Evolutionary conservation across 2,113 vertebrate genomes (phyloP).

Genomic region (Equus quagga): DNA sequence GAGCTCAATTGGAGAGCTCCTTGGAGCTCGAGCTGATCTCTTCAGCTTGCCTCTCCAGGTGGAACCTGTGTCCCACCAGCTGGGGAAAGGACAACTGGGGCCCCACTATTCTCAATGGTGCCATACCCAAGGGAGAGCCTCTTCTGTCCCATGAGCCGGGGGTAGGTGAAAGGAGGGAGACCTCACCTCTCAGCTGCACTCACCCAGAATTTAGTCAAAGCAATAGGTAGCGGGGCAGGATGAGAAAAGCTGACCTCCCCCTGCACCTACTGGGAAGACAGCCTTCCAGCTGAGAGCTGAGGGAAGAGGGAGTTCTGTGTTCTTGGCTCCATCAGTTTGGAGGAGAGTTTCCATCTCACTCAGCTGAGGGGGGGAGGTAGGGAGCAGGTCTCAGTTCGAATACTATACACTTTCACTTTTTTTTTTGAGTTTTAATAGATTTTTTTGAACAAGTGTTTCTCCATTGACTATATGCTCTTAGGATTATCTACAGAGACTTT

Average conservation of each 20-base stretch:
- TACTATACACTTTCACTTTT: background rate
- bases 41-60: background rate
- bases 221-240: background rate
- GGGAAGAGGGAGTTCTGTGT: background rate
- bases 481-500: conserved; percentile 10
- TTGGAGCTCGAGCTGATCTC: background rate
- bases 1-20: background rate
- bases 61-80: background rate
- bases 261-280: background rate
- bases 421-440: conserved; percentile 10
- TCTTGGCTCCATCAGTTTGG: background rate
- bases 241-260: background rate
- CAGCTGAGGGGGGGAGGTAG: background rate
- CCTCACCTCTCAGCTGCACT: background rate
- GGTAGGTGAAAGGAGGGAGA: background rate
- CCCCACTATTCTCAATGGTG: background rate
- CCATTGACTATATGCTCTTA: background rate
- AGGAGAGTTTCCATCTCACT: background rate
- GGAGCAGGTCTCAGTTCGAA: background rate
- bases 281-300: background rate
- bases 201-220: conserved; percentile 15
- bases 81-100: background rate
- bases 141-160: background rate
- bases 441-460: conserved; percentile 26
- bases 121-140: background rate